Conservation (phyloP, 2,113 vertebrate species). For the Hepsetus odoe region DNA sequence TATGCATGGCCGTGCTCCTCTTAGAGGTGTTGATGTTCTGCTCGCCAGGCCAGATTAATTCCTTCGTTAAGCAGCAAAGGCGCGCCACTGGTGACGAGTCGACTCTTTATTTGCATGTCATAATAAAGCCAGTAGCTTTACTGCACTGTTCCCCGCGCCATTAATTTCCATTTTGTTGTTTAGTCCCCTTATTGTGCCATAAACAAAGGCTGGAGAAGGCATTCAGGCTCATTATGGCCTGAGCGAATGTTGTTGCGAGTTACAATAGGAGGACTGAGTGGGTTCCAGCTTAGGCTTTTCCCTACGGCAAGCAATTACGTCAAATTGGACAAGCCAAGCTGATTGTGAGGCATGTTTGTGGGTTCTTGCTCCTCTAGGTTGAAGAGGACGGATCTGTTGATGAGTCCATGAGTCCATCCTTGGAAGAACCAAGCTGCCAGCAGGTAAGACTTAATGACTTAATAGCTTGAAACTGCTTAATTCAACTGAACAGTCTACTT, state of each 20-base stretch:
- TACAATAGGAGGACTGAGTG: background rate
- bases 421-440: constrained; percentile 50
- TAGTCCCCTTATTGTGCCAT: constrained; percentile 5
- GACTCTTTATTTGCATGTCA: constrained; percentile 33
- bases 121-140: constrained; percentile 42
- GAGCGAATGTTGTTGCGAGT: background rate
- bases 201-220: constrained; percentile 15
- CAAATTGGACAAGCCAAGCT: background rate
- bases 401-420: constrained; percentile 60
- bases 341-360: background rate
- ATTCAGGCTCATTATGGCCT: constrained; percentile 22
- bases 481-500: too few species aligned
- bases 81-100: constrained; percentile 13
- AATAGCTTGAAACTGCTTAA: too few species aligned
- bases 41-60: constrained; percentile 30
- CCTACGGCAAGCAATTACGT: background rate
- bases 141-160: constrained; percentile 11
- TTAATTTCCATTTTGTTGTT: constrained; percentile 37
- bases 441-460: constrained; percentile 25
- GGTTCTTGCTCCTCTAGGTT: constrained; percentile 52
- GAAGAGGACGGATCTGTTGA: constrained; percentile 58
- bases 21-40: constrained; percentile 6
- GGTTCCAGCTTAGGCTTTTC: background rate
- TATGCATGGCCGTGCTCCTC: background rate
- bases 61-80: constrained; percentile 19